Evolutionary conservation across 2,888 invertebrate species (phyloP).

Genomic region (Temnothorax ravouxi): DNA sequence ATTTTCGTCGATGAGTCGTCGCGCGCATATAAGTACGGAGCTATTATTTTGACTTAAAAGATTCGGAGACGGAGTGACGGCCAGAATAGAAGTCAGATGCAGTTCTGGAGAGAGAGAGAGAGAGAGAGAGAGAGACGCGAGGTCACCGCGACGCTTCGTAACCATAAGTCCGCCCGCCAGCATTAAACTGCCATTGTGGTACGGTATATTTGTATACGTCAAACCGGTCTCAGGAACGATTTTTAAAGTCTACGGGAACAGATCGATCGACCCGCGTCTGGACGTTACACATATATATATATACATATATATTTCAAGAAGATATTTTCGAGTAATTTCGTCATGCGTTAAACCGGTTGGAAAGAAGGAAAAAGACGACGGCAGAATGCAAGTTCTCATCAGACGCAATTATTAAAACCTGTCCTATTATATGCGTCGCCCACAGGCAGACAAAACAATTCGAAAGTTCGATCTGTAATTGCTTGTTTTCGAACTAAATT

Average conservation of each 20-base stretch:
- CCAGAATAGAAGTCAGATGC: slow-evolving; percentile 69
- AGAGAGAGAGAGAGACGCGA: slow-evolving; percentile 55
- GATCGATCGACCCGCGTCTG: slow-evolving; percentile 42
- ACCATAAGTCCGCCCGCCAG: slow-evolving; percentile 55
- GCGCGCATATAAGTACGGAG: slow-evolving; percentile 33
- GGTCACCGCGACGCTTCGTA: slow-evolving; percentile 69
- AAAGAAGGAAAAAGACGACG: neutral
- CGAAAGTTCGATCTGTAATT: slow-evolving; percentile 38
- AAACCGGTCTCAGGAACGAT: slow-evolving; percentile 50
- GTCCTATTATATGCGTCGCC: slow-evolving; percentile 39
- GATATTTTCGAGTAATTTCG: slow-evolving; percentile 49
- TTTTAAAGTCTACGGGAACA: slow-evolving; percentile 21
- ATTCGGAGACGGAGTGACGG: slow-evolving; percentile 57
- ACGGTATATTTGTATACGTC: slow-evolving; percentile 55
- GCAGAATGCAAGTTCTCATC: slow-evolving; percentile 40
- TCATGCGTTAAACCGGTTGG: slow-evolving; percentile 46
- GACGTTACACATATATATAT: slow-evolving; percentile 1
- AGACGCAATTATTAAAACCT: slow-evolving; percentile 50
- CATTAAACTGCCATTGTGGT: slow-evolving; percentile 51
- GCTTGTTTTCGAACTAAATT: slow-evolving; percentile 20
- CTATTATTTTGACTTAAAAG: slow-evolving; percentile 64
- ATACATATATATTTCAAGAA: neutral
- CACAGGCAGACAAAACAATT: slow-evolving; percentile 8
- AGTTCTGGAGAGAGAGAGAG: slow-evolving; percentile 31
- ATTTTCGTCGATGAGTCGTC: slow-evolving; percentile 70